Base-by-base conservation (phyloP, 2,797 vertebrate genomes). In the Tapirus indicus region DNA sequence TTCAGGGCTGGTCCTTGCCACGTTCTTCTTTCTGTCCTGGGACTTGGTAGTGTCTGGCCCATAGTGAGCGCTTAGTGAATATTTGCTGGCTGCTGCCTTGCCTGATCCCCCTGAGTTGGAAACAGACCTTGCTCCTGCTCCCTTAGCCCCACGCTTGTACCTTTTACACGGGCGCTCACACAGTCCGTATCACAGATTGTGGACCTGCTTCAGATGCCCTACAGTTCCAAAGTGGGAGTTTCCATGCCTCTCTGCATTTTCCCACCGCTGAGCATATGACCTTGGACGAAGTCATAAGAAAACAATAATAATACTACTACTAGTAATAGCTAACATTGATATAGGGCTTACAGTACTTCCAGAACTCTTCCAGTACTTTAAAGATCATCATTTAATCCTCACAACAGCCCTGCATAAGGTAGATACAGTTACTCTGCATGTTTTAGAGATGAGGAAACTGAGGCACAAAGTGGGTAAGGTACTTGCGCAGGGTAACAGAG, bases 181-280 rank as follows among this genome's bases (percentile, higher is more conserved):
- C 17, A 20, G 44, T 4, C 62, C 5, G 3, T 1, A 8, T 14
- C 27, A 5, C 0, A 25, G 44, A 27, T 9, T 68, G 32, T 47
- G 49, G 29, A 29, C 41, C 23, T 20, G 11, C n/a, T 54, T 74
- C 32, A 72, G 64, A 44, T 13, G 41, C 52, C 29, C 78, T 49
- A 1, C 6, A 0, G 17, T 14, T 64, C 56, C 7, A 16, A 72
- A 69, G 38, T 1, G 29, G 69, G 41, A 52, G 52, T 87, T 64
- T 32, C 11, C 14, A 32, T 2, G 38, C 54, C 29, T 41, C 60
- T 41, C 23, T 77, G 58, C 10, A 5, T 80, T 20, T 41, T 29
- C 20, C 7, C 14, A 20, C 25, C 5, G 25, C 6, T 4, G 72
- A 35, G n/a, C 47, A 4, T 18, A 7, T 69, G 44, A 5, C 38